These are phyloP conservation scores for Cotesia vestalis DNA, from an alignment of 1,140 invertebrate species.

Conservation along the genomic window DNA sequence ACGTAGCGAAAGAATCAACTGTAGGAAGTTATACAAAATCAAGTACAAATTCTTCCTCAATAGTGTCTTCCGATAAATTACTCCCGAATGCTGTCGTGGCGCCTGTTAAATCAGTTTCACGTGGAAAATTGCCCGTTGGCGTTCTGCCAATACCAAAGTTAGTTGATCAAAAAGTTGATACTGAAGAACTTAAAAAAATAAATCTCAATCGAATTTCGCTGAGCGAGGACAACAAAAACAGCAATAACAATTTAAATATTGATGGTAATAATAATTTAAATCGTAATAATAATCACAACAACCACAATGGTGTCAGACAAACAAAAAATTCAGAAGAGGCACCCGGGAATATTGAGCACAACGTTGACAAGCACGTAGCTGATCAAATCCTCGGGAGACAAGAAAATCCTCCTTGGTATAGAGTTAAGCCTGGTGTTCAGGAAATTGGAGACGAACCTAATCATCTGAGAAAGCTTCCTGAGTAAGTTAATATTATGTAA, in stretches of 20 bases:
- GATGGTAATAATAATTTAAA: background rate
- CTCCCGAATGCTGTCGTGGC: constrained; percentile 17
- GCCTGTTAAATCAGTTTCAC: constrained; percentile 36
- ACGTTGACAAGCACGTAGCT: constrained; percentile 43
- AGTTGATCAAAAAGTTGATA: constrained; percentile 38
- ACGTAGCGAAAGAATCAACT: constrained; percentile 33
- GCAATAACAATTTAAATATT: constrained; percentile 5
- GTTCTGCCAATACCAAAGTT: constrained; percentile 60
- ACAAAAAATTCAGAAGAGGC: constrained; percentile 12
- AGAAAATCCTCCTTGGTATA: constrained; percentile 50
- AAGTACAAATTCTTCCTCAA: constrained; percentile 43
- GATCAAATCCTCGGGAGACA: constrained; percentile 51
- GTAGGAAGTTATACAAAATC: constrained; percentile 47
- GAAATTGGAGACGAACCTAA: constrained; percentile 62
- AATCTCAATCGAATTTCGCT: constrained; percentile 31
- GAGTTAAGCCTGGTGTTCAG: constrained; percentile 53
- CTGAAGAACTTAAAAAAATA: constrained; percentile 43
- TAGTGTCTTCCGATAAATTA: constrained; percentile 43
- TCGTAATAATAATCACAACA: constrained; percentile 23
- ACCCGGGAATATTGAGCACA: constrained; percentile 42
- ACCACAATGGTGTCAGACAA: background rate
- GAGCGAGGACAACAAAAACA: constrained; percentile 33
- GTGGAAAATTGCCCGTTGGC: constrained; percentile 58
- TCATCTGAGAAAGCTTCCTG: constrained; percentile 51
- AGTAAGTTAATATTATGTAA: constrained; percentile 37